Conservation (phyloP, 2,797 vertebrate species). For the Phalloptychus januarius region DNA sequence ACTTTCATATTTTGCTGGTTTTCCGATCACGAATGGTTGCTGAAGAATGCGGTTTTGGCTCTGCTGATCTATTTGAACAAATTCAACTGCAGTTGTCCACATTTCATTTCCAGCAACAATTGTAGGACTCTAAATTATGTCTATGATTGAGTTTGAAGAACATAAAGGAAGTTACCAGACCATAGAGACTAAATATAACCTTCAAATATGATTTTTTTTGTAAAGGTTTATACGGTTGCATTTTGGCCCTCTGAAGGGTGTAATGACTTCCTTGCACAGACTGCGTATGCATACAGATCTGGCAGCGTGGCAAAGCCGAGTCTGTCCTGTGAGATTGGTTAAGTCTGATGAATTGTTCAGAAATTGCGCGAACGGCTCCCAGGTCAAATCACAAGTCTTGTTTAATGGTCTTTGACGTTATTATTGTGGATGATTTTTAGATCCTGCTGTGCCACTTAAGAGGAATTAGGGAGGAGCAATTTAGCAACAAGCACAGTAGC, state of each 20-base stretch:
- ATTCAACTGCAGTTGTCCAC: constrained; percentile 44
- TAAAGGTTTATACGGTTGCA: constrained; percentile 28
- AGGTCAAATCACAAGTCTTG: constrained; percentile 61
- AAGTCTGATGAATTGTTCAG: constrained; percentile 59
- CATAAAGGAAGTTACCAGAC: constrained; percentile 72
- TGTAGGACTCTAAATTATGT: constrained; percentile 57
- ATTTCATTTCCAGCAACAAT: constrained; percentile 56
- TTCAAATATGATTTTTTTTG: constrained; percentile 55
- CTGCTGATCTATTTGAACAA: constrained; percentile 41
- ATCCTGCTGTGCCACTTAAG: constrained; percentile 56
- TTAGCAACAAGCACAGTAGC: constrained; percentile 44
- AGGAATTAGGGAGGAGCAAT: constrained; percentile 56
- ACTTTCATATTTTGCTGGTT: neutral
- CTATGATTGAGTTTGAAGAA: constrained; percentile 62
- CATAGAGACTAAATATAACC: constrained; percentile 65
- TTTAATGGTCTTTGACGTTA: constrained; percentile 68
- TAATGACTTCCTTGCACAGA: constrained; percentile 55
- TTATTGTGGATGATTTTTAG: constrained; percentile 63
- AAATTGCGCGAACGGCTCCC: constrained; percentile 53
- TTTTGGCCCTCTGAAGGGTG: constrained; percentile 39
- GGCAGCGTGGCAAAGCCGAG: constrained; percentile 19
- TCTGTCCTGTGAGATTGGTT: constrained; percentile 35
- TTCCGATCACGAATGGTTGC: constrained; percentile 17
- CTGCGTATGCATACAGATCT: constrained; percentile 48
- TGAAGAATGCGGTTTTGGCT: constrained; percentile 29